Conservation (phyloP, 2,797 vertebrate genomes). For the Cyprinella venusta region DNA sequence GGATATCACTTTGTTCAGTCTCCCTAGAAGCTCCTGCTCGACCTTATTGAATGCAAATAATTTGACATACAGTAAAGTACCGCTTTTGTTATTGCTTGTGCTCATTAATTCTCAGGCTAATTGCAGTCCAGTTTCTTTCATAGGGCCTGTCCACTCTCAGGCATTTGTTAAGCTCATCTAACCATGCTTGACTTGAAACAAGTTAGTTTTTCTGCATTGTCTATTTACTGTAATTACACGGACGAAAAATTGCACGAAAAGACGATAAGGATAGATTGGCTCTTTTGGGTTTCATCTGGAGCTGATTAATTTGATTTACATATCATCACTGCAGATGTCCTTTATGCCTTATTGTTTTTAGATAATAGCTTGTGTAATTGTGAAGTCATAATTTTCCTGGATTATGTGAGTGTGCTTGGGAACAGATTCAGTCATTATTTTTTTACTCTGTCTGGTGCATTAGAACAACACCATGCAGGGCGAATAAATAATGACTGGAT, state of each 20-base stretch:
- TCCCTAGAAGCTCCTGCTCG: not conserved
- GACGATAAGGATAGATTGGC: conserved; percentile 37
- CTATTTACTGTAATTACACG: conserved; percentile 38
- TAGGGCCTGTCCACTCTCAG: conserved; percentile 33
- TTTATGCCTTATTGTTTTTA: conserved; percentile 48
- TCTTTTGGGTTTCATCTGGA: conserved; percentile 29
- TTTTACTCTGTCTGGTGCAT: not conserved
- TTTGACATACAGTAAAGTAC: not conserved
- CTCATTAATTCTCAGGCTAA: conserved; percentile 49
- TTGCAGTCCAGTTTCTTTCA: conserved; percentile 42
- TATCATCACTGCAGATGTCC: conserved; percentile 34
- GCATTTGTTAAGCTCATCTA: conserved; percentile 42
- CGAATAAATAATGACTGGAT: conserved; percentile 13
- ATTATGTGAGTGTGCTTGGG: not conserved
- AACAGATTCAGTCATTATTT: not conserved
- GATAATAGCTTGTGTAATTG: conserved; percentile 50
- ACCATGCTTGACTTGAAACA: conserved; percentile 24
- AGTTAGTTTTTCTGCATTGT: conserved; percentile 39
- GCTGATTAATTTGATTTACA: conserved; percentile 47
- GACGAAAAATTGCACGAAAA: conserved; percentile 28
- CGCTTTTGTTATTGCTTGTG: conserved; percentile 41
- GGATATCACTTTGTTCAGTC: not conserved
- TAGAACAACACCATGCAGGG: not conserved
- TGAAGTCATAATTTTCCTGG: conserved; percentile 7
- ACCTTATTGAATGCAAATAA: conserved; percentile 26